A percentile compares a stretch with the other conserved stretches of the same genome.
Evolutionary conservation across 2,888 invertebrate genomes (phyloP).

Genomic region (Microctonus brassicae): DNA sequence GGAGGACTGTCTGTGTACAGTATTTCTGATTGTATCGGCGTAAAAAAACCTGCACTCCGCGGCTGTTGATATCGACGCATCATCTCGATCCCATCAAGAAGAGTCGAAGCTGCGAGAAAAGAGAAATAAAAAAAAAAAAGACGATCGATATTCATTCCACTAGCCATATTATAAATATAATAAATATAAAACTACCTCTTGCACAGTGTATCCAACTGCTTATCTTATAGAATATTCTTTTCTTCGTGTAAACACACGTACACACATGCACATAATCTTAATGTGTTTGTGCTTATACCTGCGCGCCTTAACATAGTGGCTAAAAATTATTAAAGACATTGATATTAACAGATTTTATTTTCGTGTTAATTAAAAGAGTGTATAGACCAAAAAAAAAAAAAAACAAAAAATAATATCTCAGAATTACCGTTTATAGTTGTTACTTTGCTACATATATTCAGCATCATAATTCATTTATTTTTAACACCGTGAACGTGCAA

Average conservation of each 20-base stretch:
- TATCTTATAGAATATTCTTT: not conserved
- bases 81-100: slow-evolving; percentile 64
- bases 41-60: slow-evolving; percentile 64
- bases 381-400: not conserved
- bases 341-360: not conserved
- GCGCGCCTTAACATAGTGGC: slow-evolving; percentile 55
- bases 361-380: not conserved
- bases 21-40: slow-evolving; percentile 37
- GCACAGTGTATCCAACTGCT: slow-evolving; percentile 19
- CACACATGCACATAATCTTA: no score
- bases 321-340: slow-evolving; percentile 42
- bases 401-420: not conserved
- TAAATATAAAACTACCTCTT: not conserved
- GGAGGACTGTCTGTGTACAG: not conserved
- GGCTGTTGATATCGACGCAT: slow-evolving; percentile 69
- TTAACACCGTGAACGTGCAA: not conserved
- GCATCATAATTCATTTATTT: not conserved
- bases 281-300: slow-evolving; percentile 27
- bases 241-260: no score
- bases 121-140: slow-evolving; percentile 38
- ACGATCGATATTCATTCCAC: slow-evolving; percentile 69
- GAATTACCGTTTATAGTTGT: not conserved
- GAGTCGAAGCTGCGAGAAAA: not conserved
- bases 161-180: not conserved
- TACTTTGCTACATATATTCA: no score